Conservation (phyloP, 2,888 invertebrate species). For the Himalopsyche japonica region DNA sequence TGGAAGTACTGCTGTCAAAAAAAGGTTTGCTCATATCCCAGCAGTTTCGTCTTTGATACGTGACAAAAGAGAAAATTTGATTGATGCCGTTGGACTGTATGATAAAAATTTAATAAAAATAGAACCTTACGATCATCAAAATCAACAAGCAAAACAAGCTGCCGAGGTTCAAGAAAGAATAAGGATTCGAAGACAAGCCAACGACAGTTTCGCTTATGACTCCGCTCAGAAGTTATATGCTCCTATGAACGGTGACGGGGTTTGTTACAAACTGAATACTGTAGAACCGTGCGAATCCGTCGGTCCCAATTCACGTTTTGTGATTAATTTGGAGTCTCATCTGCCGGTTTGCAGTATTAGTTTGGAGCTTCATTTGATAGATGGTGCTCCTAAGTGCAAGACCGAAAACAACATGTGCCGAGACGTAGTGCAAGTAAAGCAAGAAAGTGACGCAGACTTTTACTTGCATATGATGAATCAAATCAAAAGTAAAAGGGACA, state of each 20-base stretch:
- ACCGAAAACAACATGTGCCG: background rate
- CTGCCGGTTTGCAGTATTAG: background rate
- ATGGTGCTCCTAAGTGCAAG: background rate
- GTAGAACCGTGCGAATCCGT: background rate
- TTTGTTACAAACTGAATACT: background rate
- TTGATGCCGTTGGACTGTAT: background rate
- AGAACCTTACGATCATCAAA: background rate
- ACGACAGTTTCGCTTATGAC: background rate
- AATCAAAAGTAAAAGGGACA: background rate
- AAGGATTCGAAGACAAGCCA: background rate
- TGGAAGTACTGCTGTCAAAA: background rate
- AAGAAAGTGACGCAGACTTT: background rate
- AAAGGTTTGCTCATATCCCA: background rate
- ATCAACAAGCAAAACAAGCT: background rate
- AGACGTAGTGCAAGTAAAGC: background rate
- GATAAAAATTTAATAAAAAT: background rate
- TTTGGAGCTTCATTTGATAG: background rate
- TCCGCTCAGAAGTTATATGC: background rate
- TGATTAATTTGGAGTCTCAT: background rate
- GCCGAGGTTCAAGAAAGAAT: background rate
- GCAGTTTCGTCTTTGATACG: background rate
- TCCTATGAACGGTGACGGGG: background rate
- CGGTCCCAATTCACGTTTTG: background rate
- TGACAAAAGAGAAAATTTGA: background rate
- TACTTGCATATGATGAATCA: background rate